Evolutionary conservation across 2,888 invertebrate genomes (phyloP).

Genomic region (Caenorhabditis sp.): DNA sequence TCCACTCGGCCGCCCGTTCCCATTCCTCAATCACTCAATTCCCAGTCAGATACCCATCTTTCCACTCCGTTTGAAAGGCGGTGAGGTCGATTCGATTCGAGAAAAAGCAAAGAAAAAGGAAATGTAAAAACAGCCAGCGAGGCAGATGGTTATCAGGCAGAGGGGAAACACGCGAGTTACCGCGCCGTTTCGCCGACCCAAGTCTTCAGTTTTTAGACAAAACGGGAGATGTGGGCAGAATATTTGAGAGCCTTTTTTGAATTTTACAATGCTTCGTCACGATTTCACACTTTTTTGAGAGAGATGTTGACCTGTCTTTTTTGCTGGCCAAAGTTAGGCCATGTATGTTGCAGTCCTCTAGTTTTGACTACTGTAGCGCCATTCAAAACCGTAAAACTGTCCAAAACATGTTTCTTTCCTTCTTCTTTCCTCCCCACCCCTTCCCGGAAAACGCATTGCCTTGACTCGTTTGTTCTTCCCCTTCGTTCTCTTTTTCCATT

Average conservation of each 20-base stretch:
- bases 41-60: slow-evolving; percentile 35
- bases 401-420: background rate
- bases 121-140: background rate
- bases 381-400: background rate
- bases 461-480: too few species aligned
- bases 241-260: too few species aligned
- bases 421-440: too few species aligned
- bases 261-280: too few species aligned
- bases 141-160: background rate
- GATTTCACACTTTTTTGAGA: too few species aligned
- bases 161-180: slow-evolving; percentile 30
- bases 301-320: too few species aligned
- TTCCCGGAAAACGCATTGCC: too few species aligned
- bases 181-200: slow-evolving; percentile 18
- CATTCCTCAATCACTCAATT: slow-evolving; percentile 50
- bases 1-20: background rate
- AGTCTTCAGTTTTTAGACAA: too few species aligned
- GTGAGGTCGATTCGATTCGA: slow-evolving; percentile 57
- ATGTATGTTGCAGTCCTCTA: too few species aligned
- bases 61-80: slow-evolving; percentile 40
- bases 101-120: slow-evolving; percentile 39
- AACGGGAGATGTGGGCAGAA: too few species aligned
- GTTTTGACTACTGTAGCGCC: too few species aligned
- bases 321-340: too few species aligned
- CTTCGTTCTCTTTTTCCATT: background rate